Base-by-base conservation (phyloP, 92 coral and sea anemone species). In the Diadumene lineata region DNA sequence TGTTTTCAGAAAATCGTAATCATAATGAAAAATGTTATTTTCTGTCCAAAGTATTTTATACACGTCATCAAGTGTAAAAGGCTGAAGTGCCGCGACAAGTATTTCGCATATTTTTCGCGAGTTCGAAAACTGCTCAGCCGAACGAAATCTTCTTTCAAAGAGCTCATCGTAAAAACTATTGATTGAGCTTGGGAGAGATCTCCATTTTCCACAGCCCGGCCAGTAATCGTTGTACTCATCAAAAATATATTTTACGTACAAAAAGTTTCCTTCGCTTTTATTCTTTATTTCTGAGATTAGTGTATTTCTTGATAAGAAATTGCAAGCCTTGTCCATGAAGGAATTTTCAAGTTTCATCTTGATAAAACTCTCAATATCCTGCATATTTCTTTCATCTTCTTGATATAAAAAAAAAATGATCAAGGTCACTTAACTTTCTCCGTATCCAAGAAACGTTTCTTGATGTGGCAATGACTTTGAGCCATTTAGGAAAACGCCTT, bases 181-280 rank as follows among this genome's bases (percentile, higher is more conserved):
- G 24, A 91, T 29, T 24, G 86, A 72, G 29, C 75, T 85, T 31
- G 97, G 97, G 3, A 90, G 82, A 27, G 80, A 38, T 15, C 60
- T 67, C 68, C 68, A 62, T 26, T 72, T 61, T 34, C 76, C 82
- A 1, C 34, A 43, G 1, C 65, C 9, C 23, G 56, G 50, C 58
- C 51, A 33, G 21, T 73, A 63, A 1, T 66, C 31, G 33, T 68
- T 56, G 56, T 75, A 76, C 30, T 84, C 48, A 38, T 38, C 43
- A 43, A 83, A 75, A 60, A 85, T 79, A 24, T 78, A 82, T 29
- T 84, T 90, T 1, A 79, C 88, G 50, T 83, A 87, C 17, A 83
- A 64, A 63, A 90, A 90, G 29, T 90, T 90, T 0, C 96, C 96
- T 66, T 90, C 81, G 62, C 87, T 82, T 33, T 82, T 81, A 7